Evolutionary conservation across 2,888 invertebrate species (phyloP), one percentile per base, ranked within the genome.

Genomic region (Argyresthia goedartella): DNA sequence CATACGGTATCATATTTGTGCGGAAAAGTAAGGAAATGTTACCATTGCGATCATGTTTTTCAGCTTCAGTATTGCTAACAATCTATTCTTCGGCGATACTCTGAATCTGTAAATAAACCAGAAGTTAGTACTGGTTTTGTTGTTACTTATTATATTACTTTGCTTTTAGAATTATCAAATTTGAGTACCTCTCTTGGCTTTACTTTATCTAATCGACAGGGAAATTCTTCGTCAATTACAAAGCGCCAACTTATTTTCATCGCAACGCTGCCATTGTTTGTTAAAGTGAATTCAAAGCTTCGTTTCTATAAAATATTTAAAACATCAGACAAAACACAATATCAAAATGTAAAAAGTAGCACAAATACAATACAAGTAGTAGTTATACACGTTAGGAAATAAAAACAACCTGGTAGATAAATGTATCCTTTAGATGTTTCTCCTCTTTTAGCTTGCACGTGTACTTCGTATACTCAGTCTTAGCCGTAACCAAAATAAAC

Each of bases 391-490:
- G n/a, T 39, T 9, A 11, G 9, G 9, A 39, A n/a, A 15, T 14
- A 15, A 10, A 14, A 48, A 34, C 4, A 55, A 82, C 85, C 71
- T 86, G 74, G 61, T 82, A 89, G 62, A 91, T 86, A 57, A 88
- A 87, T 0, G 90, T 90, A 57, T 91, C 89, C 3, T 69, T 70
- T 54, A 91, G 77, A 48, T 62, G 49, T 15, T 86, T 79, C 54
- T 72, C 66, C 47, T 86, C 76, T 3, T 68, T 58, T n/a, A 87
- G 63, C 1, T 70, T 61, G 56, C 87, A 88, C 1, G 57, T 55
- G 57, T 88, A 91, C 59, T 78, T 79, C 0, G 88, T 77, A 57
- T 88, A 89, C 59, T 88, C 88, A 1, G 88, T 88, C 13, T 71
- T 67, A 2, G 82, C 88, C 3, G 84, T 87, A 56, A 89, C 75